These are phyloP conservation scores for Frieseomelitta varia DNA, from an alignment of 1,140 invertebrate species.

Conservation along the genomic window DNA sequence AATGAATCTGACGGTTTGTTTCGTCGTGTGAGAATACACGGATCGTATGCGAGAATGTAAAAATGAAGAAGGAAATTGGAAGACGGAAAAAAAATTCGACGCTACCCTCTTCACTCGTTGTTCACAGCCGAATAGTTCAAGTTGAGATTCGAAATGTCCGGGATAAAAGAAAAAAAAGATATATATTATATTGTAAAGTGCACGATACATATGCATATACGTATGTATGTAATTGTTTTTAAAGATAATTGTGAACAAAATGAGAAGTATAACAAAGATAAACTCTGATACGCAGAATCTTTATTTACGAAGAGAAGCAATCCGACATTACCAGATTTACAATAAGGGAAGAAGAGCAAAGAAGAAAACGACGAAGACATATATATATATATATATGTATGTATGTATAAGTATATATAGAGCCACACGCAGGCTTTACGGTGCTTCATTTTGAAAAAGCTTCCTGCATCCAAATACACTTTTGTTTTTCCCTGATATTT, in stretches of 20 bases:
- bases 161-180: neutral
- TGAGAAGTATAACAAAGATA: conserved; percentile 17
- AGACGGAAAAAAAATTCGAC: neutral
- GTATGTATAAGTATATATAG: neutral
- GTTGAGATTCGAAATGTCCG: conserved; percentile 14
- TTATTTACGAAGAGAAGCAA: conserved; percentile 32
- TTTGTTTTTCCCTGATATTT: neutral
- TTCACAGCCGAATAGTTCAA: conserved; percentile 25
- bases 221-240: conserved; percentile 41
- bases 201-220: conserved; percentile 54
- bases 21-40: neutral
- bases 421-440: conserved; percentile 33
- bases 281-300: conserved; percentile 34
- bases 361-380: conserved; percentile 29
- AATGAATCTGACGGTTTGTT: neutral
- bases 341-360: conserved; percentile 29
- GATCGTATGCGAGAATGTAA: conserved; percentile 38
- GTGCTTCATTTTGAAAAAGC: conserved; percentile 35
- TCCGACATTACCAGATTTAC: conserved; percentile 28
- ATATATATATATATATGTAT: too few species aligned
- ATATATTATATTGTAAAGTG: conserved; percentile 64
- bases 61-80: neutral
- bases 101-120: neutral
- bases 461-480: neutral
- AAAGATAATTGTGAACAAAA: conserved; percentile 52